Conservation (phyloP, 2,113 vertebrate species). For the Platanista minor region DNA sequence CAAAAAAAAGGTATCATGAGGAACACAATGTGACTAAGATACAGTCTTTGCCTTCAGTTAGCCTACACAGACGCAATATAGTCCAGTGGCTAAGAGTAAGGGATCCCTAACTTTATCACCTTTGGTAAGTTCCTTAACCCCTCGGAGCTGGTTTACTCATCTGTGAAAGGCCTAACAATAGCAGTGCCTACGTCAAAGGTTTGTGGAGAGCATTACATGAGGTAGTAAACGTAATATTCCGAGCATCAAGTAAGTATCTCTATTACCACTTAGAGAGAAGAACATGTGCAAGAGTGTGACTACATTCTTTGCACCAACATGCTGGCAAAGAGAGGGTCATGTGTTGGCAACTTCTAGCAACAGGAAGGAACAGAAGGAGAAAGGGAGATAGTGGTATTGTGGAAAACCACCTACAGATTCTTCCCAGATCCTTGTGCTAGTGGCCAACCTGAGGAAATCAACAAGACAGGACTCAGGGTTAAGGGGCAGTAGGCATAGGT, state of each 20-base stretch:
- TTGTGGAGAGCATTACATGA: neutral
- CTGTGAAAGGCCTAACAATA: neutral
- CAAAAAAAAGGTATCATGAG: neutral
- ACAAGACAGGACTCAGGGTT: neutral
- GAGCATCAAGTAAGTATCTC: neutral
- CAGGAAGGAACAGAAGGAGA: neutral
- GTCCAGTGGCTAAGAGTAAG: neutral
- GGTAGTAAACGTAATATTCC: neutral
- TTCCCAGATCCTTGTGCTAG: neutral
- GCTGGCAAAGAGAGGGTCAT: neutral
- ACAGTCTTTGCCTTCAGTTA: neutral
- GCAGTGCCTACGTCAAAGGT: neutral
- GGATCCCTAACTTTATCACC: neutral
- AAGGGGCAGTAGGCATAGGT: neutral
- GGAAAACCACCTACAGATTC: neutral
- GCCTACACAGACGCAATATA: neutral
- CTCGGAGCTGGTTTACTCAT: neutral
- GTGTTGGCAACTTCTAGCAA: neutral
- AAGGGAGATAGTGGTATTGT: neutral
- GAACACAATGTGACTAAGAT: neutral
- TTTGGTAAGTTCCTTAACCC: neutral
- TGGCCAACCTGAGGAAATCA: neutral
- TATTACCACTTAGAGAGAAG: neutral
- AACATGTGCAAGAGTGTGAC: neutral
- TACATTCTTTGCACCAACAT: neutral